These are phyloP conservation scores for Oryzaephilus surinamensis DNA, from an alignment of 1,140 invertebrate species.

Conservation along the genomic window DNA sequence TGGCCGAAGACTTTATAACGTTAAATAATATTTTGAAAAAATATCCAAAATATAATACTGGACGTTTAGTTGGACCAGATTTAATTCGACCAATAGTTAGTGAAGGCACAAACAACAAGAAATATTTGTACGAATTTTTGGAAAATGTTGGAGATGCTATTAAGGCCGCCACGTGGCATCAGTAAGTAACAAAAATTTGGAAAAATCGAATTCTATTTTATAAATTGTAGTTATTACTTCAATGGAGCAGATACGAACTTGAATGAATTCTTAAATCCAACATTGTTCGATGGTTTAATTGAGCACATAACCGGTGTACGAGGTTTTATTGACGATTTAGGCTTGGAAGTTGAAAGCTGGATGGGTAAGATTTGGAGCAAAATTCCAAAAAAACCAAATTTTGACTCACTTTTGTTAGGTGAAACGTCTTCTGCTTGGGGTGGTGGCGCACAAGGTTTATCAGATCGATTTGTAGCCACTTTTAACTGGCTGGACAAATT, in stretches of 20 bases:
- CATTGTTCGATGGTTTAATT: constrained; percentile 50
- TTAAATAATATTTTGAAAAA: constrained; percentile 45
- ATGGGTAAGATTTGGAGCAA: constrained; percentile 45
- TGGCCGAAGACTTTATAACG: constrained; percentile 50
- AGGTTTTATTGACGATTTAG: constrained; percentile 38
- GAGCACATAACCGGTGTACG: constrained; percentile 46
- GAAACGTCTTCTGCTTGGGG: constrained; percentile 69
- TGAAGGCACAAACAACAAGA: constrained; percentile 39
- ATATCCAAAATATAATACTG: constrained; percentile 41
- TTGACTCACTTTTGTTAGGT: constrained; percentile 34
- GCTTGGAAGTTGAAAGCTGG: constrained; percentile 46
- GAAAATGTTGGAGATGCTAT: constrained; percentile 38
- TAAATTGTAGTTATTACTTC: constrained; percentile 53
- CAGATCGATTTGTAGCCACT: constrained; percentile 58
- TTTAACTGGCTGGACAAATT: constrained; percentile 74
- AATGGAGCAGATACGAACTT: constrained; percentile 51
- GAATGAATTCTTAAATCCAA: constrained; percentile 54
- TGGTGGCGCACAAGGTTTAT: constrained; percentile 58
- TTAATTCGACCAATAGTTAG: constrained; percentile 44
- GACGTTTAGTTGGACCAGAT: constrained; percentile 55
- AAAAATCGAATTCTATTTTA: constrained; percentile 5
- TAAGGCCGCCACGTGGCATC: constrained; percentile 58
- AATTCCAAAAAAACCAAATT: constrained; percentile 1
- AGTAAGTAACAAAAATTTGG: constrained; percentile 35
- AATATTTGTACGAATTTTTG: constrained; percentile 52